phyloP scores from a whole-genome alignment of 2,888 invertebrate species.

The Xanthorhoe spadicearia region DNA sequence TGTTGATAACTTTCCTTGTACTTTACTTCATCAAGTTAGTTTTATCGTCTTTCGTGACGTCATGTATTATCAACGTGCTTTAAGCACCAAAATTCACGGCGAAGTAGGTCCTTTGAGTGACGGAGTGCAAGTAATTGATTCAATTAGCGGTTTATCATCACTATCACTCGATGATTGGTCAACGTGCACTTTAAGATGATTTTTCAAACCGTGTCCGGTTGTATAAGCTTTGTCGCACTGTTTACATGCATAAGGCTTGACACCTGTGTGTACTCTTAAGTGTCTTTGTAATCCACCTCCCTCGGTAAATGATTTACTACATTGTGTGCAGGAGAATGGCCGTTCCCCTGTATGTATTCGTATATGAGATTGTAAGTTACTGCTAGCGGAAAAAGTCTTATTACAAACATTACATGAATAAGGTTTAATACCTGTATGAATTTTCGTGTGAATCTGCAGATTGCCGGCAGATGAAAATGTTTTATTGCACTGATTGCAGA shows the following conservation, averaged over 20 bases:
- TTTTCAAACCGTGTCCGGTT: slow-evolving; percentile 15
- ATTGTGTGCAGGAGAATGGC: slow-evolving; percentile 4
- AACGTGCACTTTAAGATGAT: slow-evolving; percentile 9
- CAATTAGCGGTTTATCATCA: slow-evolving; percentile 5
- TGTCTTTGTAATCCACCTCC: slow-evolving; percentile 15
- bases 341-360: slow-evolving; percentile 12
- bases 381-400: slow-evolving; percentile 11
- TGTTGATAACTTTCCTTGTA: background rate
- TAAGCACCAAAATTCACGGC: background rate
- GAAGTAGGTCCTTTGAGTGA: background rate
- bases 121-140: slow-evolving; percentile 8
- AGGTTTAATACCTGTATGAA: slow-evolving; percentile 12
- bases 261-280: slow-evolving; percentile 15
- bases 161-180: slow-evolving; percentile 2
- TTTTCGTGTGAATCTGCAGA: slow-evolving; percentile 13
- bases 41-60: slow-evolving; percentile 3
- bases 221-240: slow-evolving; percentile 19
- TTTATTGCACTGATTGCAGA: slow-evolving; percentile 11
- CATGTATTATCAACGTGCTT: background rate
- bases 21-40: background rate
- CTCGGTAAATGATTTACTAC: slow-evolving; percentile 19
- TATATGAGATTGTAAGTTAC: slow-evolving; percentile 15
- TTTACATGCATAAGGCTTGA: slow-evolving; percentile 10
- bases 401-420: slow-evolving; percentile 9
- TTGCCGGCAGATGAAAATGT: slow-evolving; percentile 4